A percentile compares a stretch with the other conserved stretches of the same genome.
Conservation (phyloP, 2,888 invertebrate species). For the Orchestes rusci region DNA sequence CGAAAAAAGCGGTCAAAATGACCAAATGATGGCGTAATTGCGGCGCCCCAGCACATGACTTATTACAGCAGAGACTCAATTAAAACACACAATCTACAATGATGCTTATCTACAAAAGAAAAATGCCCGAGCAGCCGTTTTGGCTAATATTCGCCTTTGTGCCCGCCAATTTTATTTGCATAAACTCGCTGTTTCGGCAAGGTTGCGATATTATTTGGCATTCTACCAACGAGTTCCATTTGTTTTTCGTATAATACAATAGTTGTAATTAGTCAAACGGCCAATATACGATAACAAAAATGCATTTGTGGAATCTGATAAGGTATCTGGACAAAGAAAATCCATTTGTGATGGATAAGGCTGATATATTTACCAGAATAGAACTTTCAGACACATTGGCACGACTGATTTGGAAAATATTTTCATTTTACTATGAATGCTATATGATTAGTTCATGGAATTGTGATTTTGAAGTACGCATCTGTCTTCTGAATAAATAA, state of each 20-base stretch:
- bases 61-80: conserved; percentile 18
- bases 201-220: conserved; percentile 19
- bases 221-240: conserved; percentile 17
- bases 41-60: conserved; percentile 14
- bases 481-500: too few species aligned
- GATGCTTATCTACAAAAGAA: conserved; percentile 23
- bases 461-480: too few species aligned
- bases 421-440: too few species aligned
- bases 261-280: too few species aligned
- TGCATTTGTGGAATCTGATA: too few species aligned
- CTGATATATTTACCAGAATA: too few species aligned
- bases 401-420: too few species aligned
- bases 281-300: too few species aligned
- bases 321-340: too few species aligned
- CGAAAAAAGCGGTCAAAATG: conserved; percentile 14
- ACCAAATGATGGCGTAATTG: conserved; percentile 16
- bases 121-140: conserved; percentile 18
- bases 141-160: conserved; percentile 21
- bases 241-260: conserved; percentile 15
- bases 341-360: too few species aligned
- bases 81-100: conserved; percentile 19
- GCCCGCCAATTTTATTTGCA: conserved; percentile 20
- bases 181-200: conserved; percentile 18
- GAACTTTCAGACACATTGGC: too few species aligned
- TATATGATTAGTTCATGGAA: too few species aligned